Conservation (phyloP, 1,140 invertebrate species). For the Odontomachus brunneus region DNA sequence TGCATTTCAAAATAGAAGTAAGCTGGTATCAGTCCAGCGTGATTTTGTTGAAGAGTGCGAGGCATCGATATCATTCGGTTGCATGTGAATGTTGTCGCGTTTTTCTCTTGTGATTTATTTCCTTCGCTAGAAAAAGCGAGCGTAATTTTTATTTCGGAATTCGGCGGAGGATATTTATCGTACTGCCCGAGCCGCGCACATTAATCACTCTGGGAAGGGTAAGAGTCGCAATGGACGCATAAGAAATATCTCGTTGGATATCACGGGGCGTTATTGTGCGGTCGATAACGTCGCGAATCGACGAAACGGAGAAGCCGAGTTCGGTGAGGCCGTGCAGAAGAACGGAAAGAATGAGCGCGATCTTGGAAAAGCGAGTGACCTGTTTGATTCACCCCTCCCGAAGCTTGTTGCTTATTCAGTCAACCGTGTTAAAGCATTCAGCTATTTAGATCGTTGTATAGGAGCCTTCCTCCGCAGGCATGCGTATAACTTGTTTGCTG, state of each 20-base stretch:
- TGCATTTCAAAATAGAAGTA: not conserved
- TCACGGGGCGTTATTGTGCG: not conserved
- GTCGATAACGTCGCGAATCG: slow-evolving; percentile 6
- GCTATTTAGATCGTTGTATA: slow-evolving; percentile 21
- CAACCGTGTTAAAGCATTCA: slow-evolving; percentile 28
- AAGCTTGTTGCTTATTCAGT: slow-evolving; percentile 59
- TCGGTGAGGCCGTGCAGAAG: not conserved
- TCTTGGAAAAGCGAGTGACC: slow-evolving; percentile 29
- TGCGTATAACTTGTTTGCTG: slow-evolving; percentile 6
- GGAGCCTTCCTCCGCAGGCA: not conserved
- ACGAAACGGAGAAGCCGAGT: not conserved
- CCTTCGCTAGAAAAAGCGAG: not conserved
- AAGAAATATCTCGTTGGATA: not conserved
- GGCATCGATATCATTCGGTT: not conserved
- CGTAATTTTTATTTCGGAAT: slow-evolving; percentile 13
- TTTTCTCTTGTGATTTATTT: not conserved
- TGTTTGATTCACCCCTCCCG: slow-evolving; percentile 40
- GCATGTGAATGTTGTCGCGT: not conserved
- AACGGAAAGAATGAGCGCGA: not conserved
- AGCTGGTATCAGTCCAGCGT: not conserved
- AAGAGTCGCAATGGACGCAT: not conserved
- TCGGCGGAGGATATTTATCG: no score
- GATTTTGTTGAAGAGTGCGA: not conserved
- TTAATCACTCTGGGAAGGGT: not conserved
- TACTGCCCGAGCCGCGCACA: not conserved